Percentiles rank a stretch among this genome's conserved stretches.
phyloP scores from a whole-genome alignment of 1,140 invertebrate genomes.

The Alviniconcha marisindica region DNA sequence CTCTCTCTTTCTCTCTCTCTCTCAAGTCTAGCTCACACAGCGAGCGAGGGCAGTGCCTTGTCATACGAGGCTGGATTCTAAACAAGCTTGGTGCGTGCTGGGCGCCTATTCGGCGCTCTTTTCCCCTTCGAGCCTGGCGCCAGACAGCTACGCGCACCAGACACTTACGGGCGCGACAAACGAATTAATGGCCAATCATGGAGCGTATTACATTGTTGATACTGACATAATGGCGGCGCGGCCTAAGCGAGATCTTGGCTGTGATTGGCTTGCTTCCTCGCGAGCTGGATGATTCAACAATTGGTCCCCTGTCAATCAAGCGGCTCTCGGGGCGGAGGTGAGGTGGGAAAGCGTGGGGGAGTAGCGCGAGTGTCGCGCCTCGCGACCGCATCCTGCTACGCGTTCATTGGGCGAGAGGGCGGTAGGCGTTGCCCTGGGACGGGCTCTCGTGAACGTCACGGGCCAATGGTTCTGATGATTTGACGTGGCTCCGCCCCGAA shows the following conservation, averaged over 20 bases:
- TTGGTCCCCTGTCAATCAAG: constrained; percentile 42
- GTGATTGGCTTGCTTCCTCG: background rate
- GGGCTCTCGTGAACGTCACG: background rate
- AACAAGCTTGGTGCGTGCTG: constrained; percentile 26
- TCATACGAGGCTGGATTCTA: background rate
- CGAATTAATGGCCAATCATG: constrained; percentile 54
- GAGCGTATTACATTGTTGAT: constrained; percentile 50
- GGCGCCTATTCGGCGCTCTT: constrained; percentile 13
- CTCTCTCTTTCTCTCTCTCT: background rate
- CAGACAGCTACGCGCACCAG: constrained; percentile 38
- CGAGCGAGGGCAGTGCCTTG: background rate
- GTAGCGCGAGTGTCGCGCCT: background rate
- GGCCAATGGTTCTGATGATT: constrained; percentile 29
- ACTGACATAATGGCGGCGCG: constrained; percentile 45
- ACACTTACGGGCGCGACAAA: constrained; percentile 49
- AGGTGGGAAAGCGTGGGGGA: background rate
- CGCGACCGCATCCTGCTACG: background rate
- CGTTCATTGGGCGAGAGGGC: background rate
- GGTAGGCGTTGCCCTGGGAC: background rate
- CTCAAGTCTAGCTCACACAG: background rate
- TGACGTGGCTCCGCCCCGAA: constrained; percentile 26
- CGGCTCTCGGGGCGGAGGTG: background rate
- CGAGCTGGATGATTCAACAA: constrained; percentile 41
- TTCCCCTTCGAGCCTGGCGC: constrained; percentile 39
- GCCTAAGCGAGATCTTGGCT: constrained; percentile 13